A percentile compares a stretch with the other conserved stretches of the same genome.
These are phyloP conservation scores for Lutjanus erythropterus DNA, from an alignment of 2,113 vertebrate species.

Conservation along the genomic window DNA sequence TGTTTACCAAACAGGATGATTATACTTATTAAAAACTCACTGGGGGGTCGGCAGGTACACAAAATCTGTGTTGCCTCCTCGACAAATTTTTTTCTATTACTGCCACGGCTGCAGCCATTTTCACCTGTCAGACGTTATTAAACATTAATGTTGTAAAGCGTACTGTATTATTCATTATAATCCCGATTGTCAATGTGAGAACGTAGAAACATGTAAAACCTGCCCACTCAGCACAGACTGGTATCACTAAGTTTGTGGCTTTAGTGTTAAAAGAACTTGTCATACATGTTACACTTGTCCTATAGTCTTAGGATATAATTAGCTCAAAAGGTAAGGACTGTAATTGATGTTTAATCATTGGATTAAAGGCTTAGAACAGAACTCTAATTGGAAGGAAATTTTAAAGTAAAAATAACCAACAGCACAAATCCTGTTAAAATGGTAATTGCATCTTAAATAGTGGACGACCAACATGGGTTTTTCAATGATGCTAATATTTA, in stretches of 20 bases:
- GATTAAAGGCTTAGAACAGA: neutral
- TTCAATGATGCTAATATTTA: too few species aligned
- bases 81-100: neutral
- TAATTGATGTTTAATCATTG: neutral
- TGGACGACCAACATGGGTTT: too few species aligned
- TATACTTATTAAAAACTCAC: constrained; percentile 38
- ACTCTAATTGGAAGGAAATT: too few species aligned
- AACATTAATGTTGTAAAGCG: constrained; percentile 14
- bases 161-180: constrained; percentile 21
- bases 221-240: neutral
- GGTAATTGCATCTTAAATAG: neutral
- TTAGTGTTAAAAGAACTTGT: neutral
- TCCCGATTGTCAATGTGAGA: constrained; percentile 6
- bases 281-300: neutral
- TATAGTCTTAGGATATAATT: neutral
- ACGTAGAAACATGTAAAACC: neutral
- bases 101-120: neutral
- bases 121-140: neutral
- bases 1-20: constrained; percentile 68
- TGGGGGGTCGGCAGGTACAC: neutral
- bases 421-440: neutral
- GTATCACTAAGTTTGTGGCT: neutral
- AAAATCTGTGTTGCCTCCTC: neutral
- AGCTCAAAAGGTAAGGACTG: neutral
- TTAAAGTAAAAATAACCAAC: neutral